Percentiles rank a stretch among this genome's conserved stretches.
Conservation (phyloP, 2,113 vertebrate genomes). For the Myotis davidii region DNA sequence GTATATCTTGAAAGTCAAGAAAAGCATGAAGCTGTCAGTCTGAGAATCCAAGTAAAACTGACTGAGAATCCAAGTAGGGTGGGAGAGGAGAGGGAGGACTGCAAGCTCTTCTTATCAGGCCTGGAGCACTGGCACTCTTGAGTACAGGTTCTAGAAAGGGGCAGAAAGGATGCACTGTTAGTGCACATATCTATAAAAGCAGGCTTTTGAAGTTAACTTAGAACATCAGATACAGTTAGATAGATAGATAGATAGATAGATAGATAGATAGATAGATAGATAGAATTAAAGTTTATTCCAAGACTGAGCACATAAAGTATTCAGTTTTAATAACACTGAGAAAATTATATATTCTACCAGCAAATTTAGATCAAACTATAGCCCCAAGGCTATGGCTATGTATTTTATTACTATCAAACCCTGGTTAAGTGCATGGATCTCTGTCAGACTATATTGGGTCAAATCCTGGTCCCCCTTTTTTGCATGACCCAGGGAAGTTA, state of each 20-base stretch:
- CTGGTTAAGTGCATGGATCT: neutral
- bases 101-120: conserved; percentile 65
- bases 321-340: conserved; percentile 54
- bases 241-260: neutral
- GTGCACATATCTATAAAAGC: conserved; percentile 31
- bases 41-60: conserved; percentile 15
- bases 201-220: conserved; percentile 39
- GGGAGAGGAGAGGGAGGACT: neutral
- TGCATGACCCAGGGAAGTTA: neutral
- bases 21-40: conserved; percentile 37
- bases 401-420: neutral
- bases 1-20: conserved; percentile 43
- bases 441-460: neutral
- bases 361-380: neutral
- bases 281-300: too few relatives aligned
- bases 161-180: conserved; percentile 60
- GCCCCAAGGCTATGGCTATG: neutral
- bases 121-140: conserved; percentile 53
- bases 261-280: too few relatives aligned
- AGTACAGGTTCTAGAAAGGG: conserved; percentile 69
- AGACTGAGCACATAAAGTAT: too few relatives aligned
- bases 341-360: conserved; percentile 42
- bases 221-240: conserved; percentile 47
- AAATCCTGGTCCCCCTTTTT: neutral
- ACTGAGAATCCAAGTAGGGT: neutral